Evolutionary conservation across 2,113 vertebrate genomes (phyloP).

Genomic region (Falcunculus frontatus): DNA sequence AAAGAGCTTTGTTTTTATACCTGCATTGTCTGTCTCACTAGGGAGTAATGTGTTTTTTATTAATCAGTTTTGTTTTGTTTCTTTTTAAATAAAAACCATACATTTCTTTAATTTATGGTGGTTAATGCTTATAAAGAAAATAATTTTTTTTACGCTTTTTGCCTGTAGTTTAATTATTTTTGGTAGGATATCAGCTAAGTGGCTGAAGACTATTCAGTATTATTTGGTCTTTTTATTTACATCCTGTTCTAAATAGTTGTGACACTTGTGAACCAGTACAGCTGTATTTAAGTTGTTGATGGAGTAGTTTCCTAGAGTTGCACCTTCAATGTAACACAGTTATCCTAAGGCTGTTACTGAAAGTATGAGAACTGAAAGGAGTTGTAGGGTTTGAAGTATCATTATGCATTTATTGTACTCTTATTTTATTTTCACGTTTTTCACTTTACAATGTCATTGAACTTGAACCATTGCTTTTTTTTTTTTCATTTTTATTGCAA

Average conservation of each 20-base stretch:
- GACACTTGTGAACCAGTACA: background rate
- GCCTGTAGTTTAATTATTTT: background rate
- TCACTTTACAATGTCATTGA: background rate
- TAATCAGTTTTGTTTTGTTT: background rate
- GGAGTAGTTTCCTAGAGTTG: background rate
- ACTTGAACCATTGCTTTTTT: background rate
- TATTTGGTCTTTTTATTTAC: background rate
- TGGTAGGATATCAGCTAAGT: background rate
- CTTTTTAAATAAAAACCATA: background rate
- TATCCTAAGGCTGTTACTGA: background rate
- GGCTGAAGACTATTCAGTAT: background rate
- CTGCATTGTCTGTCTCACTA: background rate
- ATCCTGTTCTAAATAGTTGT: background rate
- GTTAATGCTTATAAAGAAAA: background rate
- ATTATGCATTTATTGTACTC: background rate
- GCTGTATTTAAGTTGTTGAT: background rate
- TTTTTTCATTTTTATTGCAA: background rate
- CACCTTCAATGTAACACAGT: background rate
- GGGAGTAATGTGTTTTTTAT: background rate
- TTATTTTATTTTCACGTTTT: background rate
- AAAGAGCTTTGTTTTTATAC: background rate
- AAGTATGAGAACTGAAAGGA: background rate
- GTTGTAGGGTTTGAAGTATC: background rate
- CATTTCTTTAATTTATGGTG: accelerated
- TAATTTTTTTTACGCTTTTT: background rate